Conservation (phyloP, 2,888 invertebrate species). For the Lycophotia porphyrea region DNA sequence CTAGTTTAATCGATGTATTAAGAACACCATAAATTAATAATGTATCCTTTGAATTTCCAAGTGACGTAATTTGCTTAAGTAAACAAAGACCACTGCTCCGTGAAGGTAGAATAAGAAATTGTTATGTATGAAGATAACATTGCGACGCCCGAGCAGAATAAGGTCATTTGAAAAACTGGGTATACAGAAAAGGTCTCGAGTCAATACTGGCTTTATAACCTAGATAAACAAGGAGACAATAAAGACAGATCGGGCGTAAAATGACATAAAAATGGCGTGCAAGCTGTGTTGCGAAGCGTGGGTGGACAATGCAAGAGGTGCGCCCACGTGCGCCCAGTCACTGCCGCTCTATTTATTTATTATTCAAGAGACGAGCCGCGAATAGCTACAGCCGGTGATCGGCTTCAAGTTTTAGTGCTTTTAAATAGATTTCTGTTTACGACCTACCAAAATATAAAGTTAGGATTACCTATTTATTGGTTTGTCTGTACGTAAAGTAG, state of each 20-base stretch:
- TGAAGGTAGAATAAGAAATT: constrained; percentile 33
- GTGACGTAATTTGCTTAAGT: constrained; percentile 10
- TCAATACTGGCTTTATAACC: constrained; percentile 59
- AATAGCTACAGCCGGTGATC: constrained; percentile 69
- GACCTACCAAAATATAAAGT: background rate
- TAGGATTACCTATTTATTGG: background rate
- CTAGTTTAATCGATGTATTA: constrained; percentile 24
- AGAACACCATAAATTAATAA: constrained; percentile 8
- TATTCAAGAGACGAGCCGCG: constrained; percentile 74
- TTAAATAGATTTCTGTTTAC: constrained; percentile 7
- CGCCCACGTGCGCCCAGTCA: constrained; percentile 74
- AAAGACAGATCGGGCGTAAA: constrained; percentile 64
- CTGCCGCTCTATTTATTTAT: constrained; percentile 78
- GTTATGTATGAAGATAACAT: constrained; percentile 39
- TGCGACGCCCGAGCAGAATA: constrained; percentile 30
- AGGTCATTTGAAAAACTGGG: constrained; percentile 55
- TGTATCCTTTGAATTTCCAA: constrained; percentile 7
- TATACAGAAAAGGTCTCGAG: constrained; percentile 33
- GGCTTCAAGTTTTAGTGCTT: constrained; percentile 61
- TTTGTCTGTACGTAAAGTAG: background rate
- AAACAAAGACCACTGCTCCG: constrained; percentile 5
- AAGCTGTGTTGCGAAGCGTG: constrained; percentile 60
- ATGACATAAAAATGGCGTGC: constrained; percentile 67
- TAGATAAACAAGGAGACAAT: constrained; percentile 66
- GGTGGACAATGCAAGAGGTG: constrained; percentile 69